These are phyloP conservation scores for Parapsyche elsis DNA, from an alignment of 1,140 invertebrate genomes.

Conservation along the genomic window DNA sequence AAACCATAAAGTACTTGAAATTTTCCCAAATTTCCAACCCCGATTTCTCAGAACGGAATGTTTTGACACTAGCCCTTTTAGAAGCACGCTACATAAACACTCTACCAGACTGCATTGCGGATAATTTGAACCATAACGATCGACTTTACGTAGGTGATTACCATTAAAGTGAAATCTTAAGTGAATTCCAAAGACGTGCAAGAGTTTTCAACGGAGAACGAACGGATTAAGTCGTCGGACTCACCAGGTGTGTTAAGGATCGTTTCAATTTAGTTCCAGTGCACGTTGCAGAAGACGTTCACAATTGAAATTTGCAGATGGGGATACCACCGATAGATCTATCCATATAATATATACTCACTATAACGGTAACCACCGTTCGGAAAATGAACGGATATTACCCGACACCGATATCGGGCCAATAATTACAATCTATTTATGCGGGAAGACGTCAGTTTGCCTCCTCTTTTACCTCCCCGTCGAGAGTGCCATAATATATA, in stretches of 20 bases:
- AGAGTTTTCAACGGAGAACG: too few species aligned
- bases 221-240: too few species aligned
- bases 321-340: neutral
- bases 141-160: too few species aligned
- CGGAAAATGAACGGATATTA: slow-evolving; percentile 7
- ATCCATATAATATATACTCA: neutral
- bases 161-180: too few species aligned
- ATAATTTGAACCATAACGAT: too few species aligned
- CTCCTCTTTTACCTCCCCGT: neutral
- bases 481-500: neutral
- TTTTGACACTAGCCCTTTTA: too few species aligned
- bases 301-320: neutral
- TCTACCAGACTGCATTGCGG: too few species aligned
- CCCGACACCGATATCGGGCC: neutral
- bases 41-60: too few species aligned
- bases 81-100: too few species aligned
- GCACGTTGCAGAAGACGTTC: neutral
- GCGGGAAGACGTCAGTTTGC: neutral
- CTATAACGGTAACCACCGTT: slow-evolving; percentile 24
- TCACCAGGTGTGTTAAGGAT: neutral
- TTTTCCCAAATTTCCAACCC: too few species aligned
- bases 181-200: too few species aligned
- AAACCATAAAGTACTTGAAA: too few species aligned
- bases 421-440: slow-evolving; percentile 27
- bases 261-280: neutral